A percentile compares a stretch with the other conserved stretches of the same genome.
These are phyloP conservation scores for Sinonovacula constricta DNA, from an alignment of 1,140 invertebrate genomes.

Conservation along the genomic window DNA sequence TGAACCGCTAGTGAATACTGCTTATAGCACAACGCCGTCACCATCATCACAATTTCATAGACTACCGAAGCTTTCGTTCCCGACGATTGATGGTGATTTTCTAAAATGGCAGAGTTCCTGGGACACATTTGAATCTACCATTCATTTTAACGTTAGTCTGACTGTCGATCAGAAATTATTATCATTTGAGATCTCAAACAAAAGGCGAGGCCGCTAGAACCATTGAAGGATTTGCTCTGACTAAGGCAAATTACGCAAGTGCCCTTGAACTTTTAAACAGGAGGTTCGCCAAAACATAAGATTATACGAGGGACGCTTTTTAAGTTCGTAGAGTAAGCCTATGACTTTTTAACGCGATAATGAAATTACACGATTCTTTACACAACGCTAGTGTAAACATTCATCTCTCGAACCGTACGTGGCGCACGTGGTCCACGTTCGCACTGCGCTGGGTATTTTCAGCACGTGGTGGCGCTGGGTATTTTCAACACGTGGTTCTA, in stretches of 20 bases:
- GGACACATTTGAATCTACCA: slow-evolving; percentile 34
- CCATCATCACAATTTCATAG: slow-evolving; percentile 3
- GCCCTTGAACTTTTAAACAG: slow-evolving; percentile 30
- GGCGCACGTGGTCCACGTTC: too few species aligned
- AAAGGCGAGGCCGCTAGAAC: slow-evolving; percentile 6
- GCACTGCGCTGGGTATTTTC: too few species aligned
- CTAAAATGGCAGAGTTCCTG: slow-evolving; percentile 46
- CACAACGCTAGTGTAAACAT: too few species aligned
- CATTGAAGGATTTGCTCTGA: slow-evolving; percentile 44
- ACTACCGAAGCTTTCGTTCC: slow-evolving; percentile 44
- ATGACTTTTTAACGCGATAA: too few species aligned
- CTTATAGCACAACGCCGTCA: too few species aligned
- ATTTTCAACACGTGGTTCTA: too few species aligned
- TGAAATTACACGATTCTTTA: too few species aligned
- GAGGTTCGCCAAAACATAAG: slow-evolving; percentile 47
- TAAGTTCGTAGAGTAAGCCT: too few species aligned
- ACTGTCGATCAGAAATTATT: slow-evolving; percentile 37
- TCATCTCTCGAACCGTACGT: too few species aligned
- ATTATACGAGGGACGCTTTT: slow-evolving; percentile 43
- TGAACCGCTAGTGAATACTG: too few species aligned
- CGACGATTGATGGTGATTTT: slow-evolving; percentile 33
- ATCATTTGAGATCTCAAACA: slow-evolving; percentile 40
- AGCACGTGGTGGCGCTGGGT: too few species aligned
- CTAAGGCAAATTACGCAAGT: slow-evolving; percentile 31
- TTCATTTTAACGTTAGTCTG: slow-evolving; percentile 31